These are phyloP conservation scores for Enteromius radiatus DNA, from an alignment of 2,797 vertebrate genomes.

Conservation along the genomic window DNA sequence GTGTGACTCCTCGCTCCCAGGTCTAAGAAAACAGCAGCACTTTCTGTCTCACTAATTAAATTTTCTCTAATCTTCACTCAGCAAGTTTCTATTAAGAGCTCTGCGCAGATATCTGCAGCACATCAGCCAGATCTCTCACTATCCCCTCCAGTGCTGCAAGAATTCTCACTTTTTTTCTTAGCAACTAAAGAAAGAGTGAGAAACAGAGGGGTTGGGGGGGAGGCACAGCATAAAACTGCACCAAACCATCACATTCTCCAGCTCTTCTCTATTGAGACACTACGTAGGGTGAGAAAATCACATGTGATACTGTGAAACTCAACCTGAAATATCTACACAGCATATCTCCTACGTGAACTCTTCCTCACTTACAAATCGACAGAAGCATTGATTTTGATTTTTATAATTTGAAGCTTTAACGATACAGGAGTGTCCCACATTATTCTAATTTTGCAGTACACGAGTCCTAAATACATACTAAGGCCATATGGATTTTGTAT, in stretches of 20 bases:
- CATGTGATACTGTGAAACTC: not conserved
- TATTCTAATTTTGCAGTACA: not conserved
- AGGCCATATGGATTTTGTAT: not conserved
- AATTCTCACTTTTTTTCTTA: conserved; percentile 1
- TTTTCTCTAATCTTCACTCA: conserved; percentile 37
- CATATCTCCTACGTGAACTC: not conserved
- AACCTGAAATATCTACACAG: not conserved
- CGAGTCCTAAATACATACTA: not conserved
- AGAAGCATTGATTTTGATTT: not conserved
- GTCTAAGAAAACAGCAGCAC: conserved; percentile 42
- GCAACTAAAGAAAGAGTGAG: conserved; percentile 8
- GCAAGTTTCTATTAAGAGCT: conserved; percentile 49
- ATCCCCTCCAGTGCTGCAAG: conserved; percentile 8
- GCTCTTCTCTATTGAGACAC: not conserved
- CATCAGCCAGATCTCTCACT: conserved; percentile 22
- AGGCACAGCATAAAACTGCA: conserved; percentile 3
- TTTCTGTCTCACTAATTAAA: conserved; percentile 48
- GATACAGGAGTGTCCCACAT: too few relatives aligned
- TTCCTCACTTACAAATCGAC: not conserved
- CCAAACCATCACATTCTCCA: not conserved
- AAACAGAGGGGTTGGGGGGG: not conserved
- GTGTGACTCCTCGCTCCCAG: conserved; percentile 28
- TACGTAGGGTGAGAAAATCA: not conserved
- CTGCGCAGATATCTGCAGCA: conserved; percentile 39
- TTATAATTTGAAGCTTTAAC: not conserved